Base-by-base conservation (phyloP, 1,140 invertebrate species). In the Zaprionus ornatus region DNA sequence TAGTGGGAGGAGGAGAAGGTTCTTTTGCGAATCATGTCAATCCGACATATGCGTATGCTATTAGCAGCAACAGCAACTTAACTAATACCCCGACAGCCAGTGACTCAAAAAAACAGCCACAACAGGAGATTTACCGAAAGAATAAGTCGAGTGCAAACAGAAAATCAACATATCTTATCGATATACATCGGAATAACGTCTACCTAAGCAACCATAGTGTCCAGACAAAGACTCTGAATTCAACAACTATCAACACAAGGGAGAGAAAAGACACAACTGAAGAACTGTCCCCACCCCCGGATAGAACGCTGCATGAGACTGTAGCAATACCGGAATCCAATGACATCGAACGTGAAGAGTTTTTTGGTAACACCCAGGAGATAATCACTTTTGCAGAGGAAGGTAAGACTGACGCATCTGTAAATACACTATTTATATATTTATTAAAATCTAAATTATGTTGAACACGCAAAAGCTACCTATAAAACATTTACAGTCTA, bases 351-450 rank as follows among this genome's bases (percentile, higher is more conserved):
- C 93, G 94, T 15, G 96, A 97, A 82, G 96, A 96, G 80, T 96
- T 96, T 86, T 96, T 96, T 92, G 96, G 95, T 12, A 95, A 95
- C 70, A 97, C 96, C 5, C 96, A 96, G 25, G 96, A 97, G 92
- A 96, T 97, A 80, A 97, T 97, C 79, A 95, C 96, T 13, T 97
- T 97, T 90, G 96, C 96, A 5, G 96, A 97, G 91, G 95, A 95
- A 93, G 96, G 96, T 97, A 93, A 66, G 9, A 48, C 7, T 21
- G 27, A 32, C n/a, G 9, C 19, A 50, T 21, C n/a, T 17, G 7
- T 21, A 19, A 40, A 6, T 15, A 40, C 45, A 48, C 45, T 0
- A 40, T 15, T 13, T 40, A 3, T 15, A 40, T 40, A 40, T 40
- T 4, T 10, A 32, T 32, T 32, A 3, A 32, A 32, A 1, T 32